These are phyloP conservation scores for Tetranychus urticae DNA, from an alignment of 1,140 invertebrate species.

Conservation along the genomic window DNA sequence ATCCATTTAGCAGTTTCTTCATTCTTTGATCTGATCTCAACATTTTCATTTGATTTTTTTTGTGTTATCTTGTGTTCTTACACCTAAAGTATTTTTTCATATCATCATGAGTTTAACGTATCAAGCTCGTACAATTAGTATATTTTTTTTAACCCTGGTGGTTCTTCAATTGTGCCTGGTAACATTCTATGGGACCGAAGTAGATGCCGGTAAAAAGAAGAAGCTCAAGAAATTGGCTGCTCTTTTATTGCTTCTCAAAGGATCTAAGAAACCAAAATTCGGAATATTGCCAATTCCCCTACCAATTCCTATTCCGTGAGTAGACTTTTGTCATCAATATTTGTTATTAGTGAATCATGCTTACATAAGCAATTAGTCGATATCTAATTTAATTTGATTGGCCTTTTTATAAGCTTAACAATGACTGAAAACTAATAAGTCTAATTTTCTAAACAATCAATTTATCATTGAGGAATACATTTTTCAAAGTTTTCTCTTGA, in stretches of 20 bases:
- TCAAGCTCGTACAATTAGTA: not conserved
- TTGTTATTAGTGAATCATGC: not conserved
- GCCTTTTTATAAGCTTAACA: no score
- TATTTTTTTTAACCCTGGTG: not conserved
- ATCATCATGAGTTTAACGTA: not conserved
- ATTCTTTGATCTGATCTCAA: no score
- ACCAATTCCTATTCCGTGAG: conserved; percentile 4
- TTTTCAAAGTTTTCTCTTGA: no score
- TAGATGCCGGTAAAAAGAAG: not conserved
- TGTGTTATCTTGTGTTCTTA: no score
- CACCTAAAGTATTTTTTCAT: no score
- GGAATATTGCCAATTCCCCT: conserved; percentile 6
- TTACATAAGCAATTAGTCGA: no score
- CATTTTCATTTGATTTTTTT: no score
- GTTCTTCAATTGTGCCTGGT: not conserved
- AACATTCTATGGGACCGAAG: not conserved
- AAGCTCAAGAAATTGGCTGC: conserved; percentile 3
- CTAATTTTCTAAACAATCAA: no score
- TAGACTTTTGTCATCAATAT: not conserved
- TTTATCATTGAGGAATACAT: no score
- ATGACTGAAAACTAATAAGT: no score
- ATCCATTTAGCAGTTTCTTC: no score
- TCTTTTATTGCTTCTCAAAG: conserved; percentile 1
- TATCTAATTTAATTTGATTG: no score
- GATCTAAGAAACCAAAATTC: conserved; percentile 3